phyloP scores from a whole-genome alignment of 2,888 invertebrate species.

The Cordylochernes scorpioides region DNA sequence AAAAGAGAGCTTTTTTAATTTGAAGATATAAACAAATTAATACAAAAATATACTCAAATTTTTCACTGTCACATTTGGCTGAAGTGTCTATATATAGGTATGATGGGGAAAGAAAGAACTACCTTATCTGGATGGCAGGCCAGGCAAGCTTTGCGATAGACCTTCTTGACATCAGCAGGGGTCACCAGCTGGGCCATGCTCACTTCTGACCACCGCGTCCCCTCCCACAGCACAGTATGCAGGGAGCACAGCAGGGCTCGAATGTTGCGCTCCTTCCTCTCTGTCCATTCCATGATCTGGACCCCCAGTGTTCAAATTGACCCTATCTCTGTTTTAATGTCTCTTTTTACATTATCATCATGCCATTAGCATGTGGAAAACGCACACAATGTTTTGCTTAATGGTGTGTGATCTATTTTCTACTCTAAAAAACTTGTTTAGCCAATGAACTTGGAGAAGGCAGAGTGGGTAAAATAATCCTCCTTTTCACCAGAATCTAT shows the following conservation, averaged over 20 bases:
- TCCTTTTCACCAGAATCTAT: no score
- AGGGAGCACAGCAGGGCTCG: constrained; percentile 78
- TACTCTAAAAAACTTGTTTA: no score
- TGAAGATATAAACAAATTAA: no score
- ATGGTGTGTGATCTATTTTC: no score
- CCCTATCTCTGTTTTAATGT: no score
- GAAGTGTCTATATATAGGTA: background rate
- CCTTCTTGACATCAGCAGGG: constrained; percentile 75
- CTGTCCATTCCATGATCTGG: constrained; percentile 44
- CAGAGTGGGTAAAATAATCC: no score
- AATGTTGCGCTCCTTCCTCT: constrained; percentile 88
- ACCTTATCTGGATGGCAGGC: constrained; percentile 98
- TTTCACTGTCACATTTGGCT: background rate
- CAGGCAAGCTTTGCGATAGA: constrained; percentile 77
- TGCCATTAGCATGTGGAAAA: no score
- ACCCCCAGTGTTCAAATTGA: no score
- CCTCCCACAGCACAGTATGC: constrained; percentile 75
- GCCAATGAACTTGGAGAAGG: no score
- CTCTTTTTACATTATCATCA: no score
- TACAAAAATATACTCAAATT: background rate
- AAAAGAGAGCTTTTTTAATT: no score
- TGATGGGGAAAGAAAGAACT: background rate
- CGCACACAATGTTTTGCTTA: no score
- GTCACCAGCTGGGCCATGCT: constrained; percentile 85
- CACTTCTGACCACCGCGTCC: constrained; percentile 67